Percentiles rank a stretch among this genome's conserved stretches.
Evolutionary conservation across 2,797 vertebrate genomes (phyloP).

Genomic region (Pachyuromys duprasi): DNA sequence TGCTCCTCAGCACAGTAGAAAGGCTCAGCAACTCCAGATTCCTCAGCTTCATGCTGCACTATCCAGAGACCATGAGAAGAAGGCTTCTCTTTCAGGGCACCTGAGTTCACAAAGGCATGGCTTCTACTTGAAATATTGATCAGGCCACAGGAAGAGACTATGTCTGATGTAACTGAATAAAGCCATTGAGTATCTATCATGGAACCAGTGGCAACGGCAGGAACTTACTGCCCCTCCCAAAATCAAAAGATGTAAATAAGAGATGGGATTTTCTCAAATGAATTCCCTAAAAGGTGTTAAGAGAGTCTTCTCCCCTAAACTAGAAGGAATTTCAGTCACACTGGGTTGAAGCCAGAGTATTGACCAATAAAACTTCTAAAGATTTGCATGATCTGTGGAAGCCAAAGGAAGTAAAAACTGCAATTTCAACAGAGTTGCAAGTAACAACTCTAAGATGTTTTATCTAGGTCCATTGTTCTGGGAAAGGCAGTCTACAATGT

Average conservation of each 20-base stretch:
- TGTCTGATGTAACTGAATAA: neutral
- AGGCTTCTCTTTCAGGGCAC: neutral
- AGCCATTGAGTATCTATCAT: neutral
- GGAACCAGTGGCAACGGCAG: neutral
- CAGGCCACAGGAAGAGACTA: neutral
- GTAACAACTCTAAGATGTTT: neutral
- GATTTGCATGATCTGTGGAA: neutral
- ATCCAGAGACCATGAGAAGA: neutral
- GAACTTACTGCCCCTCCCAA: neutral
- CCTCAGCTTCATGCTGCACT: neutral
- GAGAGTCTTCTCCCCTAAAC: neutral
- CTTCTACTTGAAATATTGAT: neutral
- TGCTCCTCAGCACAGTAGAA: neutral
- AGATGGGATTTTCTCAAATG: neutral
- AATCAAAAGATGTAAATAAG: neutral
- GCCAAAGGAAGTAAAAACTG: neutral
- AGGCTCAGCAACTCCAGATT: neutral
- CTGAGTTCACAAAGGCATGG: neutral
- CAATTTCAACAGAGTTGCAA: neutral
- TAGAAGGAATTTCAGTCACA: neutral
- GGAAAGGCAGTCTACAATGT: constrained; percentile 15
- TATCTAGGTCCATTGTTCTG: constrained; percentile 5
- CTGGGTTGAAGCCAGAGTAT: neutral
- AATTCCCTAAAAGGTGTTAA: neutral
- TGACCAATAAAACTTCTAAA: constrained; percentile 13